Base-by-base conservation (phyloP, 1,140 invertebrate species). In the Hormaphis cornu region DNA sequence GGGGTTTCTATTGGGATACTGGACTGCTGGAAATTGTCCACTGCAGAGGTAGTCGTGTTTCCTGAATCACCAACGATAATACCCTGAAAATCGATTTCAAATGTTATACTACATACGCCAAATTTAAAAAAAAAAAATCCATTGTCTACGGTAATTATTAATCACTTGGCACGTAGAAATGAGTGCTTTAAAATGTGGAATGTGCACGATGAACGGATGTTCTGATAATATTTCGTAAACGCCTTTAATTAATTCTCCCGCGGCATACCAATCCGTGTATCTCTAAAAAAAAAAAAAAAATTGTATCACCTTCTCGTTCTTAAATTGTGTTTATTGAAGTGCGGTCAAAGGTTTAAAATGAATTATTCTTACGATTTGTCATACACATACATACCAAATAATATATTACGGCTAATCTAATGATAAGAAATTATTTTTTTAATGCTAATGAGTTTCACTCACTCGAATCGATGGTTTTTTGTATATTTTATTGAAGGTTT, bases 401-500 rank as follows among this genome's bases (percentile, higher is more conserved):
- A 28, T 26, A 52, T 52, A 28, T 24, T 50, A 26, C 26, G 7
- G 1, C 8, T 26, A n/a, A 50, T 16, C 16, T 16, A 12, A 8
- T 7, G 7, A n/a, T 53, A 14, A 24, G 20, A 12, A 35, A 54
- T 7, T 33, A 33, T 54, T 20, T 54, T 22, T 26, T 3, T 12
- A 26, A 26, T 1, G 7, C 18, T 14, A 59, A 48, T n/a, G 3
- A 42, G 5, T 37, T 26, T 53, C 16, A 76, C 78, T 80, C 79
- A 88, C 87, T 72, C 90, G 79, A 66, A 95, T 91, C 12, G 89
- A 90, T 16, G 90, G 85, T 78, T 97, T 97, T 78, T 99, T 99
- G 44, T 93, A 92, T 72, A 99, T 96, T 80, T 99, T 99, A 33
- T 87, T 85, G 76, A 99, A 98, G 0, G 97, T 94, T 79, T 98